Evolutionary conservation across 1,140 invertebrate genomes (phyloP).

Genomic region (Arion vulgaris): DNA sequence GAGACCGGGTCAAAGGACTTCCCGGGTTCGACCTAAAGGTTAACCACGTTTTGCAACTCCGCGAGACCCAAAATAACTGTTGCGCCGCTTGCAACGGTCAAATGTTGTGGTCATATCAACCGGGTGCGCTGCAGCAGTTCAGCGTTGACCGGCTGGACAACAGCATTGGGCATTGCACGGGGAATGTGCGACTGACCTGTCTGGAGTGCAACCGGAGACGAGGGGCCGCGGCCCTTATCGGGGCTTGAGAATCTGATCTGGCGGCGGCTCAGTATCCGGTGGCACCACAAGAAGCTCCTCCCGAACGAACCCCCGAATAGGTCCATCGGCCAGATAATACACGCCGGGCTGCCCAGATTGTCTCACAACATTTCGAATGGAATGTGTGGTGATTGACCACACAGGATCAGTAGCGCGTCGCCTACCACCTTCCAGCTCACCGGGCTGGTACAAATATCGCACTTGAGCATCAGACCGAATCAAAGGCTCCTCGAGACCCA

Average conservation of each 20-base stretch:
- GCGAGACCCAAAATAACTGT: neutral
- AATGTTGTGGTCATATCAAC: neutral
- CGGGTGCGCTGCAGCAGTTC: neutral
- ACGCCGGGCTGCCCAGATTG: neutral
- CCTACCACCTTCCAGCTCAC: too few species aligned
- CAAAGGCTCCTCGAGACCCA: too few species aligned
- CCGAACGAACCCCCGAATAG: neutral
- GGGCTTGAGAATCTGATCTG: neutral
- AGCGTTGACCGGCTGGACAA: conserved; percentile 8
- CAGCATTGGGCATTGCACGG: neutral
- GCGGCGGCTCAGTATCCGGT: neutral
- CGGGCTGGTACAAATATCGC: too few species aligned
- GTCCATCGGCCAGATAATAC: neutral
- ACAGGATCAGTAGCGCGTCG: too few species aligned
- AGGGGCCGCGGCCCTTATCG: neutral
- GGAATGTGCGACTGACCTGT: too few species aligned
- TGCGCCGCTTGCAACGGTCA: neutral
- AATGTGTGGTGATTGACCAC: too few species aligned
- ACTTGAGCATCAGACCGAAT: too few species aligned
- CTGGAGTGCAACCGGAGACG: neutral
- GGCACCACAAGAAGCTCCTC: neutral
- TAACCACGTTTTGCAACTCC: neutral
- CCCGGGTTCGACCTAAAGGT: neutral
- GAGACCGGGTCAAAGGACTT: neutral
- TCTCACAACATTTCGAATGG: too few species aligned